Base-by-base conservation (phyloP, 1,140 invertebrate genomes). In the Atopsyche davidsoni region DNA sequence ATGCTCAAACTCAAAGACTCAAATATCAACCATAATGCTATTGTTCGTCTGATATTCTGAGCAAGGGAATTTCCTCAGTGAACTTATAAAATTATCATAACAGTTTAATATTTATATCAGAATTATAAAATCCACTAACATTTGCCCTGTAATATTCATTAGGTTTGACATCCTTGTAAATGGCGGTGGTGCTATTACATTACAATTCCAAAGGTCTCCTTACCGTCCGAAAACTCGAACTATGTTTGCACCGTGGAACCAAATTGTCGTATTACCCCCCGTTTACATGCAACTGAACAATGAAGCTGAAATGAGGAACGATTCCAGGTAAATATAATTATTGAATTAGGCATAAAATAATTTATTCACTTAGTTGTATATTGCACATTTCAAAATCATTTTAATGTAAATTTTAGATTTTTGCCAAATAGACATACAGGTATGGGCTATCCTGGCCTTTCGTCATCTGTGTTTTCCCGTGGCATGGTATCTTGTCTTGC, bases 141-240 rank as follows among this genome's bases (percentile, higher is more conserved):
- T n/a, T 7, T n/a, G 25, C n/a, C 9, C n/a, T 13, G n/a, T 34
- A 34, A 32, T 16, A 16, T 17, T 14, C 23, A 3, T 58, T 66
- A 97, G 95, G 86, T 99, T 98, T 77, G 96, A 98, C 75, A 86
- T 99, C 31, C 73, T 99, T 59, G 95, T 99, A 21, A 98, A 99
- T 73, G 96, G 96, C 14, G 96, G 96, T 41, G 93, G 95, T n/a
- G 93, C 94, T 4, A 91, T 98, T 11, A 97, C 91, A 13, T 75
- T 99, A 50, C 91, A 97, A 69, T 97, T 99, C 73, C 89, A 92
- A 68, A 76, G 92, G 47, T 91, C 85, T 35, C 92, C 91, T n/a
- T 95, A 94, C 75, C 82, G 83, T 60, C 87, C 88, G 1, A 72
- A 89, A 34, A 87, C 86, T 21, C 81, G 85, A 59, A 93, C 91